Base-by-base conservation (phyloP, 2,888 invertebrate genomes). In the Leptarthrus brevirostris region DNA sequence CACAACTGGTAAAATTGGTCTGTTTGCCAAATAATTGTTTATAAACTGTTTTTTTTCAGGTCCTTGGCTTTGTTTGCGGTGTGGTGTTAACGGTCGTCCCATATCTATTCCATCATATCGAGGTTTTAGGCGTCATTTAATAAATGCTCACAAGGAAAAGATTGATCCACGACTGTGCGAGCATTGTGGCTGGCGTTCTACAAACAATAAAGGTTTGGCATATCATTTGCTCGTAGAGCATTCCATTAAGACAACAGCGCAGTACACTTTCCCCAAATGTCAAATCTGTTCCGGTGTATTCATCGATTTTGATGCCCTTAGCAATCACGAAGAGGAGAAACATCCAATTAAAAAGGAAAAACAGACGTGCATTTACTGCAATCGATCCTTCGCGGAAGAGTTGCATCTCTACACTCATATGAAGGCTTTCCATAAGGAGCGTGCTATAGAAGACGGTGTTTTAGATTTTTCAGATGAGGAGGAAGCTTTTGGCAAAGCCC, bases 181-280 rank as follows among this genome's bases (percentile, higher is more conserved):
- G 81, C 91, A 93, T 79, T 95, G 95, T 84, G 95, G 95, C 0
- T 90, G 92, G 81, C 90, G 90, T 80, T 91, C 93, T 20, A 86
- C 86, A 1, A 93, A 91, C 80, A 88, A 92, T 77, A 92, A 92
- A 78, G 88, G 92, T 76, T 86, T 94, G 75, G 86, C 92, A 79
- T 92, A 93, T 82, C 95, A 95, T 82, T 85, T 93, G 82, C 92
- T 91, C 79, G 90, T 91, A 0, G 93, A 93, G 80, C 95, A 95
- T 85, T 90, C 91, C 74, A 87, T 94, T 36, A 89, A 90, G 12
- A 91, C 93, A 5, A 91, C 93, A 1, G 85, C 89, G 58, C 87
- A 89, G 66, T 90, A 90, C 81, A 86, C 87, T 73, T 95, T 94
- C 81, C 94, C 94, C 0, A 92, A 92, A 82, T 95, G 95, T 82